A percentile compares a stretch with the other conserved stretches of the same genome.
phyloP scores from a whole-genome alignment of 2,888 invertebrate genomes.

The Cheilosia variabilis region DNA sequence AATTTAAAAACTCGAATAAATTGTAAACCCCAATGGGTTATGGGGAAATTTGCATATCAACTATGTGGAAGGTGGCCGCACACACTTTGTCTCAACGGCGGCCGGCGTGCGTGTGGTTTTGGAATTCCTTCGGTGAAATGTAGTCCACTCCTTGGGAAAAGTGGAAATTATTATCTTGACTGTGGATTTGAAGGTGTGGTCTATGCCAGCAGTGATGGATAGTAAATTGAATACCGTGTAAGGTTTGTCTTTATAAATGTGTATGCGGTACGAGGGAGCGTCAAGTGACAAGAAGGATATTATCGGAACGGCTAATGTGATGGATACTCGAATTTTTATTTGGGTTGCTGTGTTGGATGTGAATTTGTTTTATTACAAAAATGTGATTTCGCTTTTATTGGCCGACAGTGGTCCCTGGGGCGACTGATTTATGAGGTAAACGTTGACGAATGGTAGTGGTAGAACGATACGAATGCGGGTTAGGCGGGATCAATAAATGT shows the following conservation, averaged over 20 bases:
- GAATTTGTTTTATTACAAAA: neutral
- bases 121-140: conserved; percentile 32
- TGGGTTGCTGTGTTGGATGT: neutral
- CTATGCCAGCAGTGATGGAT: conserved; percentile 35
- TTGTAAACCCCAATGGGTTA: conserved; percentile 16
- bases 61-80: too few relatives aligned
- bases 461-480: too few relatives aligned
- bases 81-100: too few relatives aligned
- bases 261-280: conserved; percentile 2
- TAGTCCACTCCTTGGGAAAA: conserved; percentile 34
- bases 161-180: conserved; percentile 24
- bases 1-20: conserved; percentile 33
- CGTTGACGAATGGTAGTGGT: too few relatives aligned
- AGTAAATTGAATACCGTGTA: conserved; percentile 33
- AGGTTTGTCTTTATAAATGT: neutral
- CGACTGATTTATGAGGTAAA: too few relatives aligned
- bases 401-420: too few relatives aligned
- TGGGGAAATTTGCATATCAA: conserved; percentile 37
- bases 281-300: conserved; percentile 24
- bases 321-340: conserved; percentile 1
- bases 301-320: conserved; percentile 18
- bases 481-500: too few relatives aligned
- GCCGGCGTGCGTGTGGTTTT: conserved; percentile 4
- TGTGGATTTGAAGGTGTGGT: conserved; percentile 34
- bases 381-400: too few relatives aligned